These are phyloP conservation scores for Parnassius glacialis DNA, from an alignment of 2,888 invertebrate species.

Conservation along the genomic window DNA sequence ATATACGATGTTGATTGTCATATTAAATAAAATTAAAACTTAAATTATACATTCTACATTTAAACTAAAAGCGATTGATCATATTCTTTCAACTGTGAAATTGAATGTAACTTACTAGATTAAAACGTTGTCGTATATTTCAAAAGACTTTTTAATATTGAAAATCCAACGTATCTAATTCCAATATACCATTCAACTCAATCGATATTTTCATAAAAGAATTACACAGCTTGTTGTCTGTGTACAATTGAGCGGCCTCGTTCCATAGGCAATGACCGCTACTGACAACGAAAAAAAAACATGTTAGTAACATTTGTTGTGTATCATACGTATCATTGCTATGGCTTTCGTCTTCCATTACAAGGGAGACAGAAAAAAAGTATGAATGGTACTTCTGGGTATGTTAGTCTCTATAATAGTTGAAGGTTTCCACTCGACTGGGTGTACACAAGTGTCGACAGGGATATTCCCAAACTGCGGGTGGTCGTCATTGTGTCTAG, in stretches of 20 bases:
- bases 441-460: conserved; percentile 43
- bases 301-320: conserved; percentile 21
- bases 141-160: conserved; percentile 44
- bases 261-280: conserved; percentile 45
- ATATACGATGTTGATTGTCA: no score
- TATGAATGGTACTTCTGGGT: conserved; percentile 45
- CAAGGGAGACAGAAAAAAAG: conserved; percentile 41
- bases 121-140: conserved; percentile 36
- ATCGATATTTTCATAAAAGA: conserved; percentile 14
- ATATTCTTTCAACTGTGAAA: neutral
- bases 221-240: conserved; percentile 39
- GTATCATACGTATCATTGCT: conserved; percentile 16
- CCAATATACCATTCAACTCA: conserved; percentile 30
- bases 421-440: conserved; percentile 62
- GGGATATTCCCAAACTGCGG: conserved; percentile 55
- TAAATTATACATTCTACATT: no score
- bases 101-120: conserved; percentile 36
- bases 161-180: conserved; percentile 35
- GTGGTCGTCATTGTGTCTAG: conserved; percentile 51
- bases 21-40: no score
- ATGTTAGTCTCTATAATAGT: conserved; percentile 43
- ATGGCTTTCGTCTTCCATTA: conserved; percentile 26
- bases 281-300: conserved; percentile 13
- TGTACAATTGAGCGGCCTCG: conserved; percentile 64
- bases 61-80: no score